Percentiles rank a stretch among this genome's conserved stretches.
phyloP scores from a whole-genome alignment of 2,797 vertebrate genomes.

The Gouania willdenowi region DNA sequence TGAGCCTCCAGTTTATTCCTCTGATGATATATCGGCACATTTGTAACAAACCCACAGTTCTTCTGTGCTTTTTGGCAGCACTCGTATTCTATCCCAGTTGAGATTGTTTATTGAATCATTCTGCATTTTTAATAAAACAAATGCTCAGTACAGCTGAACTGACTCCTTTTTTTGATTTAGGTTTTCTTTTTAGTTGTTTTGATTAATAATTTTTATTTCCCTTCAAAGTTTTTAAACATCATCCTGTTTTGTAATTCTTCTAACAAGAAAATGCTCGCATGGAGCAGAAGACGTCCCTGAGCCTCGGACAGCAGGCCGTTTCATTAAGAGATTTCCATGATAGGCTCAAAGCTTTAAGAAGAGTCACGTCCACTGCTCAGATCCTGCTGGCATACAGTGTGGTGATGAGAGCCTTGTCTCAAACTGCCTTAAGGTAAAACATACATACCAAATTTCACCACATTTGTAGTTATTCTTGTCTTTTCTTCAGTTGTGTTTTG shows the following conservation, averaged over 20 bases:
- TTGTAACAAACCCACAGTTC: conserved; percentile 39
- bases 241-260: not conserved
- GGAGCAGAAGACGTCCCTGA: conserved; percentile 70
- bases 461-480: not conserved
- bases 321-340: conserved; percentile 76
- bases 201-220: too few species aligned
- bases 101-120: conserved; percentile 24
- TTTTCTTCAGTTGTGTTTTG: conserved; percentile 1
- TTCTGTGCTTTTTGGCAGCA: conserved; percentile 32
- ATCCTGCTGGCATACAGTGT: conserved; percentile 80
- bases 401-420: conserved; percentile 79
- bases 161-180: too few species aligned
- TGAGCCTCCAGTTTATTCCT: conserved; percentile 11
- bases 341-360: conserved; percentile 73
- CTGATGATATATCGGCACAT: conserved; percentile 5
- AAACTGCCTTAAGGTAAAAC: conserved; percentile 77
- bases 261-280: conserved; percentile 53
- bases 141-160: too few species aligned
- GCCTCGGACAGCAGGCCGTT: conserved; percentile 77
- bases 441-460: too few species aligned
- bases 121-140: too few species aligned
- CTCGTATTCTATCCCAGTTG: conserved; percentile 3
- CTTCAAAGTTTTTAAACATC: too few species aligned
- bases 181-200: not conserved
- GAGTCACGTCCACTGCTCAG: conserved; percentile 78